Conservation (phyloP, 2,888 invertebrate species). For the Xestia sexstrigata region DNA sequence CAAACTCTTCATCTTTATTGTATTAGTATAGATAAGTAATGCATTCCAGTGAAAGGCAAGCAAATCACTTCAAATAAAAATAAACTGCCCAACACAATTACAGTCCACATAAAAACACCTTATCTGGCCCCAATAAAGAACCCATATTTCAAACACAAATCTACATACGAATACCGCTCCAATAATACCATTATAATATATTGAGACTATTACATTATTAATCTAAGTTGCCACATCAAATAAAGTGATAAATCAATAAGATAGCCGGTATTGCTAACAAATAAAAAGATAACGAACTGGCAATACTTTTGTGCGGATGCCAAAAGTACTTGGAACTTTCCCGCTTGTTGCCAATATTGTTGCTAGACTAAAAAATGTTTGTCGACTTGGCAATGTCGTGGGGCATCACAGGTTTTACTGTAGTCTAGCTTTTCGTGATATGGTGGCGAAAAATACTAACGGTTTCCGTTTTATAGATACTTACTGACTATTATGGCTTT, state of each 20-base stretch:
- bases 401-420: slow-evolving; percentile 13
- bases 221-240: slow-evolving; percentile 56
- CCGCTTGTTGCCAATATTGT: slow-evolving; percentile 42
- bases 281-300: slow-evolving; percentile 49
- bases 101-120: not conserved
- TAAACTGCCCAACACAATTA: not conserved
- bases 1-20: not conserved
- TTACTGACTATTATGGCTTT: not conserved
- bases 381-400: slow-evolving; percentile 41
- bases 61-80: slow-evolving; percentile 13
- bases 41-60: not conserved
- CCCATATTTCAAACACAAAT: slow-evolving; percentile 38
- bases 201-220: slow-evolving; percentile 36
- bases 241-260: slow-evolving; percentile 52
- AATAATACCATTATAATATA: slow-evolving; percentile 53
- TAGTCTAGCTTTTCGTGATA: not conserved
- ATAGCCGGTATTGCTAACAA: slow-evolving; percentile 35
- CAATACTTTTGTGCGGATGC: slow-evolving; percentile 54
- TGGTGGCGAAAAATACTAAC: not conserved
- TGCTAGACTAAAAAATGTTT: slow-evolving; percentile 45
- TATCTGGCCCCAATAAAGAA: slow-evolving; percentile 36
- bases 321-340: slow-evolving; percentile 53
- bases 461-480: not conserved
- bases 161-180: slow-evolving; percentile 25
- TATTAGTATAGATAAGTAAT: not conserved